A percentile compares a stretch with the other conserved stretches of the same genome.
These are phyloP conservation scores for Callionymus lyra DNA, from an alignment of 2,113 vertebrate genomes.

Conservation along the genomic window DNA sequence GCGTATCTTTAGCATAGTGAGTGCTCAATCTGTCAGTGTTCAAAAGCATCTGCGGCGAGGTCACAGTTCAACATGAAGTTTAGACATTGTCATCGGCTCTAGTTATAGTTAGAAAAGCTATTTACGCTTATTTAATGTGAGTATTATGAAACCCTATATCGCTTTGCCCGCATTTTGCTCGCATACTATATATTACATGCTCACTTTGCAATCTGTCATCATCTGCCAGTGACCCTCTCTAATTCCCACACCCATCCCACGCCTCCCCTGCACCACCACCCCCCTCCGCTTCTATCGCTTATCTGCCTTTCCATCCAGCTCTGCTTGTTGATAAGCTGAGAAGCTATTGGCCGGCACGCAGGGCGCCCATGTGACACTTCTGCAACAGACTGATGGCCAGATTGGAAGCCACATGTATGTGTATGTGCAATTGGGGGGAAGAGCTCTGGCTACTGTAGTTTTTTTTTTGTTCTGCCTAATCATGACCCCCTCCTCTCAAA, in stretches of 20 bases:
- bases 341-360: slow-evolving; percentile 56
- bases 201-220: slow-evolving; percentile 38
- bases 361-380: slow-evolving; percentile 58
- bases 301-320: slow-evolving; percentile 51
- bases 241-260: slow-evolving; percentile 8
- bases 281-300: slow-evolving; percentile 49
- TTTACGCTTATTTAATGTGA: too few relatives aligned
- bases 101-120: too few relatives aligned
- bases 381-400: slow-evolving; percentile 59
- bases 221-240: slow-evolving; percentile 20
- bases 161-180: slow-evolving; percentile 15
- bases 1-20: too few relatives aligned
- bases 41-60: too few relatives aligned
- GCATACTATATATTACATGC: slow-evolving; percentile 17
- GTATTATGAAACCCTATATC: slow-evolving; percentile 4
- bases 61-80: too few relatives aligned
- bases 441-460: slow-evolving; percentile 49
- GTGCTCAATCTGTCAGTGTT: too few relatives aligned
- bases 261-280: slow-evolving; percentile 42
- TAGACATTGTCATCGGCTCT: too few relatives aligned
- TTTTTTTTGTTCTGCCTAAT: slow-evolving; percentile 53
- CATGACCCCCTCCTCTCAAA: slow-evolving; percentile 28
- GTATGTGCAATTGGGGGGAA: slow-evolving; percentile 33
- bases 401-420: slow-evolving; percentile 44
- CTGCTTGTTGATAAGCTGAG: slow-evolving; percentile 60